These are phyloP conservation scores for Contarinia nasturtii DNA, from an alignment of 1,140 invertebrate genomes.

Conservation along the genomic window DNA sequence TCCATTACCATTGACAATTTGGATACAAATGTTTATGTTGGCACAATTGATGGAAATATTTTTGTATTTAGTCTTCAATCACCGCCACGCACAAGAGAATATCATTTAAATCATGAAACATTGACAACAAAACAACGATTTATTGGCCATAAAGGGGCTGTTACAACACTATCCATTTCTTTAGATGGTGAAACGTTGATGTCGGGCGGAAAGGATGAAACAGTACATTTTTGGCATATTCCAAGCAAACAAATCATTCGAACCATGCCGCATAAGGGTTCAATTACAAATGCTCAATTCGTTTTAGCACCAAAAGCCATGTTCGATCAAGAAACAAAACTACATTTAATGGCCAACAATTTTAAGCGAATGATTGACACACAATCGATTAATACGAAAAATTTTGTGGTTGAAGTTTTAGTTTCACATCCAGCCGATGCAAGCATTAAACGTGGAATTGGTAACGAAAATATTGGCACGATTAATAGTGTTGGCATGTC, in stretches of 20 bases:
- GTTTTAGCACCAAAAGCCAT: conserved; percentile 26
- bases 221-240: conserved; percentile 63
- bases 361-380: conserved; percentile 17
- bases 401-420: conserved; percentile 15
- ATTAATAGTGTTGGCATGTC: background rate
- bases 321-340: conserved; percentile 22
- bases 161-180: conserved; percentile 51
- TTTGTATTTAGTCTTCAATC: conserved; percentile 41
- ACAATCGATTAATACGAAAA: conserved; percentile 7
- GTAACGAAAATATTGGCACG: conserved; percentile 3
- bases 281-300: conserved; percentile 49
- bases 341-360: conserved; percentile 22
- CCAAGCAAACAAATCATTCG: conserved; percentile 46
- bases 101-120: conserved; percentile 34
- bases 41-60: conserved; percentile 47
- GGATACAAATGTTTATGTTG: conserved; percentile 55
- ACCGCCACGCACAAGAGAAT: conserved; percentile 40
- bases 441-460: conserved; percentile 8
- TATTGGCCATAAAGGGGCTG: conserved; percentile 39
- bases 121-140: conserved; percentile 26
- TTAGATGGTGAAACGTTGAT: conserved; percentile 43
- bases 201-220: conserved; percentile 53
- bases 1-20: conserved; percentile 45
- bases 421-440: no score
- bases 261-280: conserved; percentile 47